A percentile compares a stretch with the other conserved stretches of the same genome.
These are phyloP conservation scores for Trachelus troglodyta DNA, from an alignment of 2,888 invertebrate genomes.

Conservation along the genomic window DNA sequence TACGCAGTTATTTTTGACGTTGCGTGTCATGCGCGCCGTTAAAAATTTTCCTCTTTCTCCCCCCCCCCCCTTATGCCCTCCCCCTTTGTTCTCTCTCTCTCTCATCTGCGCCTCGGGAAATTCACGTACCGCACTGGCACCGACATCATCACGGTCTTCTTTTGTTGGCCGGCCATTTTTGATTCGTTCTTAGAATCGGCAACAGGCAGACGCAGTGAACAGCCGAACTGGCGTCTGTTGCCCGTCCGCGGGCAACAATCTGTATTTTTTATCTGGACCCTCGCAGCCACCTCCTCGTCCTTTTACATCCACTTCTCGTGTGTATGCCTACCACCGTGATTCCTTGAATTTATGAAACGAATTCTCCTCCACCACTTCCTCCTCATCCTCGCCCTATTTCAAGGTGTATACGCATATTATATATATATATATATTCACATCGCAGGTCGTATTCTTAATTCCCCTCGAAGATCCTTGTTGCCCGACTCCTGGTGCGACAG, in stretches of 20 bases:
- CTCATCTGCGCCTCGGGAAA: constrained; percentile 16
- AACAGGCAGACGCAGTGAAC: constrained; percentile 24
- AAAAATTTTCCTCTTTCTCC: no score
- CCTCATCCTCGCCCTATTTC: not conserved
- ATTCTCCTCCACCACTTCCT: constrained; percentile 13
- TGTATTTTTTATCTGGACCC: constrained; percentile 25
- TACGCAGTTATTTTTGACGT: no score
- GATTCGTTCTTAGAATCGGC: constrained; percentile 56
- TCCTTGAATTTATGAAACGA: constrained; percentile 44
- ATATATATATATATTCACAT: no score
- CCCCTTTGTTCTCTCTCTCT: not conserved
- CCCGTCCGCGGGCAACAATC: constrained; percentile 37
- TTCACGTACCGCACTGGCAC: not conserved
- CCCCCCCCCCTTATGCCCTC: no score
- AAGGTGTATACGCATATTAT: no score
- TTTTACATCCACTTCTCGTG: constrained; percentile 21
- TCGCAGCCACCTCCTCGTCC: constrained; percentile 22
- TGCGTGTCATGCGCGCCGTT: no score
- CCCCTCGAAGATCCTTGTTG: not conserved
- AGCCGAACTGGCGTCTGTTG: constrained; percentile 22
- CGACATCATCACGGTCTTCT: constrained; percentile 23
- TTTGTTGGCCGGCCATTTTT: constrained; percentile 52
- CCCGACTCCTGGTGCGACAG: not conserved
- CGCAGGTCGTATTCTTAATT: not conserved
- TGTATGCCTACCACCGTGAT: constrained; percentile 23